Conservation (phyloP, 2,797 vertebrate genomes). For the Myotis pilosus region DNA sequence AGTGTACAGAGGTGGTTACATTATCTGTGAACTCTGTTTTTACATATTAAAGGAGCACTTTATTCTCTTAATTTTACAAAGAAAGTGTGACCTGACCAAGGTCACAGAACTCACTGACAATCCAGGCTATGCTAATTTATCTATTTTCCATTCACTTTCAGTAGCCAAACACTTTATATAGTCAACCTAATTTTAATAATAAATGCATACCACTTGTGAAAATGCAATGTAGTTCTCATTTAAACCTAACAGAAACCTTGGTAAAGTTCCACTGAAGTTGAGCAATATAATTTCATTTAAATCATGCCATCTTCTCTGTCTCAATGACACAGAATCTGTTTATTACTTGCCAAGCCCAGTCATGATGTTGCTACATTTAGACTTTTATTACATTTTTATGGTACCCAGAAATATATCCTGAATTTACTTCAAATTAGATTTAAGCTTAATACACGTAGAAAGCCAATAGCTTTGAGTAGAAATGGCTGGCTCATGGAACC, state of each 20-base stretch:
- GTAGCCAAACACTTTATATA: neutral
- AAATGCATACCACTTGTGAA: neutral
- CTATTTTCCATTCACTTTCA: neutral
- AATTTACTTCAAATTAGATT: neutral
- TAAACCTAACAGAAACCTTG: neutral
- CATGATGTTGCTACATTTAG: neutral
- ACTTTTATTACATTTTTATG: constrained; percentile 36
- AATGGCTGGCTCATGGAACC: neutral
- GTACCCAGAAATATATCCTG: neutral
- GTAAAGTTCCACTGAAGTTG: neutral
- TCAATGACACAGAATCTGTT: neutral
- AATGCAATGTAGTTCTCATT: neutral
- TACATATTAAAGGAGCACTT: neutral
- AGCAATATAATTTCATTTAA: neutral
- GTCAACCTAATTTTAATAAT: neutral
- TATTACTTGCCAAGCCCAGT: neutral
- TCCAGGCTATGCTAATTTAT: neutral
- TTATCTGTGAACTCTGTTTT: neutral
- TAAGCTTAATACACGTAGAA: constrained; percentile 6
- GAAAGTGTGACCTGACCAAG: neutral
- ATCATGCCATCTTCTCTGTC: neutral
- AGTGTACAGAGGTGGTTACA: neutral
- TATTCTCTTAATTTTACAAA: neutral
- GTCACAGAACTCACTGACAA: neutral
- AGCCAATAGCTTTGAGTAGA: neutral